These are phyloP conservation scores for Amiota mariae DNA, from an alignment of 2,888 invertebrate species.

Conservation along the genomic window DNA sequence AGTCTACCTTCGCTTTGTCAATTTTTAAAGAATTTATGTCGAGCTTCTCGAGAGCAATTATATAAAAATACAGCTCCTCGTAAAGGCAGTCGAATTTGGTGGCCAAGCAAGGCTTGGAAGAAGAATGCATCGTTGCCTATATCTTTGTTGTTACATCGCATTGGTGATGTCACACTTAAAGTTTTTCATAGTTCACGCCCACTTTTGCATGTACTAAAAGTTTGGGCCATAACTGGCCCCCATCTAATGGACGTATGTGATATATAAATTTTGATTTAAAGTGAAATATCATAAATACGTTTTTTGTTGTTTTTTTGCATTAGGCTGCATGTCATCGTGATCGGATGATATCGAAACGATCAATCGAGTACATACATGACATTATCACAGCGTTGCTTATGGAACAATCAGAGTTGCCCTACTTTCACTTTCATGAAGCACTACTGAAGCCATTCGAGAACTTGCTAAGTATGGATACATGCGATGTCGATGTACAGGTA, in stretches of 20 bases:
- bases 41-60: slow-evolving; percentile 86
- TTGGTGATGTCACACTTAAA: slow-evolving; percentile 90
- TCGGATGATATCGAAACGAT: slow-evolving; percentile 89
- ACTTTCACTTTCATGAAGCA: slow-evolving; percentile 97
- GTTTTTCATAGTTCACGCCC: slow-evolving; percentile 91
- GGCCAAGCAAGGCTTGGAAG: slow-evolving; percentile 73
- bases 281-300: neutral
- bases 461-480: slow-evolving; percentile 91
- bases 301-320: slow-evolving; percentile 38
- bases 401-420: slow-evolving; percentile 89
- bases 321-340: slow-evolving; percentile 94
- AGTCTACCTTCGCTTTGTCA: slow-evolving; percentile 88
- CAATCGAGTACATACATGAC: slow-evolving; percentile 93
- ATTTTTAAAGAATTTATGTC: slow-evolving; percentile 87
- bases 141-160: slow-evolving; percentile 83
- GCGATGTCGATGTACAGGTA: slow-evolving; percentile 93
- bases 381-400: slow-evolving; percentile 90
- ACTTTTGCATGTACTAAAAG: slow-evolving; percentile 90
- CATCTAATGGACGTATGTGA: slow-evolving; percentile 90
- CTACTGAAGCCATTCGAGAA: slow-evolving; percentile 96
- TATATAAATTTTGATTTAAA: neutral
- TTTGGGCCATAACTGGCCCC: slow-evolving; percentile 93
- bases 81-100: slow-evolving; percentile 74
- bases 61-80: slow-evolving; percentile 74
- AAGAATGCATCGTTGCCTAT: slow-evolving; percentile 75